Base-by-base conservation (phyloP, 2,113 vertebrate species). In the Pitta sordida region DNA sequence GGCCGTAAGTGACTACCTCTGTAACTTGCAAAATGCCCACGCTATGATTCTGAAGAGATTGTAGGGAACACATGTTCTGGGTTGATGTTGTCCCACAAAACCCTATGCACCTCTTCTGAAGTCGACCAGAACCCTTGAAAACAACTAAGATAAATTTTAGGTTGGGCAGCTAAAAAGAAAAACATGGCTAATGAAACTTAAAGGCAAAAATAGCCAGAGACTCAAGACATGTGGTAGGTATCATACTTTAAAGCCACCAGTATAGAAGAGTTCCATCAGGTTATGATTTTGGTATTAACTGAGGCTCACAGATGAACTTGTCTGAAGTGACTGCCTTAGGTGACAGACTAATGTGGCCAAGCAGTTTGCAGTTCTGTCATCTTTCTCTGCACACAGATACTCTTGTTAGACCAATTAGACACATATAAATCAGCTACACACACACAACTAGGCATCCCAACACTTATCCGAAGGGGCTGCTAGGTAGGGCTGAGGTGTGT, bases 21-120 rank as follows among this genome's bases (percentile, higher is more conserved):
- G 20, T 29, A 81, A 46, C 27, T 60, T n/a, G 39, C 36, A 69
- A 43, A 87, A 84, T 78, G 22, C 9, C 36, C 11, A 22, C n/a
- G 8, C 11, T 23, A 7, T 3, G 7, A 26, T 2, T 8, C 1
- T 18, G 24, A 78, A 62, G 22, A 56, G 22, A 24, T 5, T 9
- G 2, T 3, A 60, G 36, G 20, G 46, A 65, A 52, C 4, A 5
- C 1, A 1, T 2, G 13, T n/a, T 34, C 30, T 32, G 43, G 21
- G n/a, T 10, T 41, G 11, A 16, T 19, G 32, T 0, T 59, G 29
- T 43, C 24, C 29, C 37, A 59, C 48, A 62, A 82, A 78, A 39
- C 3, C 12, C 59, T 26, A 20, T 1, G 37, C 3, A 11, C 3
- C 13, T 37, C 2, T 46, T 71, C 41, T 37, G 39, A 88, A 88